These are phyloP conservation scores for Dryobotodes eremita DNA, from an alignment of 2,888 invertebrate species.

Conservation along the genomic window DNA sequence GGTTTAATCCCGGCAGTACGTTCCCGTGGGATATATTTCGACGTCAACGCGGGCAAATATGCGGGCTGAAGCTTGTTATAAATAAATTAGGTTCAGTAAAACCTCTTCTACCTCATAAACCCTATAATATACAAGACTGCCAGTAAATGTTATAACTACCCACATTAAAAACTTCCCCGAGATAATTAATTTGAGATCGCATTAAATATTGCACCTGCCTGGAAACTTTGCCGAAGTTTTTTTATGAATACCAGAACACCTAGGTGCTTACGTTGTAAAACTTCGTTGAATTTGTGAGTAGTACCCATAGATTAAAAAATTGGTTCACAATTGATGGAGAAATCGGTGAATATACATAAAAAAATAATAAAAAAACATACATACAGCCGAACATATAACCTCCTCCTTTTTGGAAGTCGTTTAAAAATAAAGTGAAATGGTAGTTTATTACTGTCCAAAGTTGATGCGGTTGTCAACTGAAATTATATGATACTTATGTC, in stretches of 20 bases:
- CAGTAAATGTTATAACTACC: slow-evolving; percentile 13
- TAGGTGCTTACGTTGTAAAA: slow-evolving; percentile 14
- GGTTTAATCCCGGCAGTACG: no score
- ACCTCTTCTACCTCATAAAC: not conserved
- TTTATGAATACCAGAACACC: slow-evolving; percentile 40
- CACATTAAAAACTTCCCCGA: slow-evolving; percentile 31
- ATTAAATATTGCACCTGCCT: slow-evolving; percentile 29
- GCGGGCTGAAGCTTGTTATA: not conserved
- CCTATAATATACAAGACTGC: slow-evolving; percentile 22
- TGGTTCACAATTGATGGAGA: no score
- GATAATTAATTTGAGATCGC: slow-evolving; percentile 42
- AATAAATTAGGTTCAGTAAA: slow-evolving; percentile 2
- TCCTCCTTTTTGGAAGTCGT: no score
- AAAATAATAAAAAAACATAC: no score
- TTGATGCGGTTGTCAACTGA: not conserved
- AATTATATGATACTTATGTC: not conserved
- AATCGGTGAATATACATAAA: no score
- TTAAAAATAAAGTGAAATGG: not conserved
- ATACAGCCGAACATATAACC: not conserved
- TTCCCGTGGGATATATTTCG: no score
- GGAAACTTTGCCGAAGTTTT: slow-evolving; percentile 28
- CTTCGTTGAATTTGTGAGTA: slow-evolving; percentile 31
- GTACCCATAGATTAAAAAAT: no score
- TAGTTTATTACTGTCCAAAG: not conserved
- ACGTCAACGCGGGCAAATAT: not conserved